Evolutionary conservation across 2,888 invertebrate species (phyloP).

Genomic region (Nemotelus nigrinus): DNA sequence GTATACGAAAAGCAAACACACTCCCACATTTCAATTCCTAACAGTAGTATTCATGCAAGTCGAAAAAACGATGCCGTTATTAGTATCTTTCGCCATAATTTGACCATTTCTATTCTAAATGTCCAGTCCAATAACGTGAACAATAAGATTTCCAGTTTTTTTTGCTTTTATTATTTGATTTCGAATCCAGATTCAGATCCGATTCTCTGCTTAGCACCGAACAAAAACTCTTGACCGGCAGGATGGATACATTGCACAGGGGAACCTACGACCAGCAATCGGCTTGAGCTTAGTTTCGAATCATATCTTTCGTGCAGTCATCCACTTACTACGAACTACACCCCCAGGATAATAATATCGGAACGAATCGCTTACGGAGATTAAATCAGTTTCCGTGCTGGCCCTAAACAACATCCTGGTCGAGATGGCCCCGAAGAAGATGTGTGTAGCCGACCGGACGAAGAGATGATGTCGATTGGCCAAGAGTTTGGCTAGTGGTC

Average conservation of each 20-base stretch:
- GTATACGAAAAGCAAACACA: background rate
- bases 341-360: conserved; percentile 41
- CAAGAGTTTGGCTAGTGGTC: conserved; percentile 6
- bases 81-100: conserved; percentile 55
- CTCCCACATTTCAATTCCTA: conserved; percentile 3
- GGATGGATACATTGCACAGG: background rate
- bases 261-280: background rate
- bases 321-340: conserved; percentile 45
- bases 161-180: conserved; percentile 48
- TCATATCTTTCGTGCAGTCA: conserved; percentile 34
- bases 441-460: conserved; percentile 28
- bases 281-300: background rate
- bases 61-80: conserved; percentile 38
- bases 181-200: background rate
- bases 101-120: conserved; percentile 57
- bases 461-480: conserved; percentile 31
- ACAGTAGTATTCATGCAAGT: background rate
- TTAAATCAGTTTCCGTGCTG: conserved; percentile 50
- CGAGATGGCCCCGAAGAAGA: conserved; percentile 8
- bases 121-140: conserved; percentile 56
- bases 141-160: conserved; percentile 51
- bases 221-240: background rate
- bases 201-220: conserved; percentile 11
- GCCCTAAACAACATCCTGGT: conserved; percentile 44
- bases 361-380: conserved; percentile 49